Evolutionary conservation across 2,113 vertebrate species (phyloP).

Genomic region (Rhadina sibilatrix): DNA sequence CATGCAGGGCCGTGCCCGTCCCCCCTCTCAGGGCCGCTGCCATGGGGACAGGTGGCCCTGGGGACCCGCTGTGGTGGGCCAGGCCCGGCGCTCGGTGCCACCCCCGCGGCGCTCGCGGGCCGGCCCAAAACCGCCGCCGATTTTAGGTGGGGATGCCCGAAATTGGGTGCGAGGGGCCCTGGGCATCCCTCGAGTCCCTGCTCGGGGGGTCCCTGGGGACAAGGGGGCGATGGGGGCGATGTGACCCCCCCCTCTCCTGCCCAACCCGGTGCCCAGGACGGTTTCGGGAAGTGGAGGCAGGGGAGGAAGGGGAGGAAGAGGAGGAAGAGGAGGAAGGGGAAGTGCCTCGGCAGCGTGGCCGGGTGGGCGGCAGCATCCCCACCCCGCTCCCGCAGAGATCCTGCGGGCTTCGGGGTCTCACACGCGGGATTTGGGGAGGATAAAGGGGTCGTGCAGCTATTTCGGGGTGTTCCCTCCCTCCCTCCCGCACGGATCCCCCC

Average conservation of each 20-base stretch:
- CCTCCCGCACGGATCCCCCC: no score
- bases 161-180: neutral
- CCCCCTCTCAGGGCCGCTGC: neutral
- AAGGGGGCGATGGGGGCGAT: rapidly evolving
- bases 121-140: rapidly evolving
- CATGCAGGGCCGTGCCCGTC: neutral
- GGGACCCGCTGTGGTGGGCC: neutral
- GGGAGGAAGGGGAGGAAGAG: neutral
- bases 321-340: neutral
- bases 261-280: neutral
- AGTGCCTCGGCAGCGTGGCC: neutral
- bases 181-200: neutral
- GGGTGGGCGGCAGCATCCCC: neutral
- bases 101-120: rapidly evolving
- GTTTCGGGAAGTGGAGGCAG: neutral
- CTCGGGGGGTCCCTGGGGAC: neutral
- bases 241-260: neutral
- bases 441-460: neutral
- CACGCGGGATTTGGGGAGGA: rapidly evolving
- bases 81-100: neutral
- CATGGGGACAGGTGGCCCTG: neutral
- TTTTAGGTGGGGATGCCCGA: neutral
- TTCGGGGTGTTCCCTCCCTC: neutral
- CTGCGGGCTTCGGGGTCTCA: neutral
- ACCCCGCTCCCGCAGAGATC: neutral